Evolutionary conservation across 2,888 invertebrate species (phyloP), one percentile per base, ranked within the genome.

Genomic region (Steinernema scapterisci): DNA sequence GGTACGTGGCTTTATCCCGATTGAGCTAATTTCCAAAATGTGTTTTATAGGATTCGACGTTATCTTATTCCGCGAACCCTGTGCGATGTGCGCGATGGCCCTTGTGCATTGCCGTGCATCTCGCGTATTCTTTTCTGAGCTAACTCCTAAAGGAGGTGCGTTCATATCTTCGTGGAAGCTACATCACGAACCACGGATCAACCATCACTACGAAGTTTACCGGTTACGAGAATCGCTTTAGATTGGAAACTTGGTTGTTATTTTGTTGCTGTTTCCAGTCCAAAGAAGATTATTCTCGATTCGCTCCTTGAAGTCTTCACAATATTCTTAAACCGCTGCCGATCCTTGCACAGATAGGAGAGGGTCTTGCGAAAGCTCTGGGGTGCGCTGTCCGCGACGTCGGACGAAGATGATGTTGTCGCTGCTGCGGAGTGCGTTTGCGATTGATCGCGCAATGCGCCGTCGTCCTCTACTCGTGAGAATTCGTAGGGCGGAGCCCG

Each of bases 51-150:
- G 77, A n/a, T 76, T 52, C n/a, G 78, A 80, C 70, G 77, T 76
- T 1, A 71, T 80, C 70, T 44, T 80, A 16, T 46, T 48, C 11
- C 45, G 72, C 38, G 80, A 80, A 70, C 80, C 80, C 11, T 80
- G 80, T 70, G 78, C 77, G 45, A 80, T 80, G 80, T 80, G 80
- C 54, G 80, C 80, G 23, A 80, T 80, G 80, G 80, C 79, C 23
- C 72, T 80, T 52, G 76, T 79, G 25, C 80, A 80, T 31, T 73
- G 75, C 7, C 75, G 80, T 9, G 78, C 75, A 5, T 63, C 48
- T 16, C 70, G 79, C 19, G 76, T 79, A 43, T 79, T 79, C 74
- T 79, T 76, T 71, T 70, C 52, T 13, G 13, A 21, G 38, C 25
- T 38, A n/a, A 71, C 56, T 21, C 27, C 44, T 3, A 74, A 51